Percentiles rank a stretch among this genome's conserved stretches.
Evolutionary conservation across 2,797 vertebrate genomes (phyloP).

Genomic region (Danio aesculapii): DNA sequence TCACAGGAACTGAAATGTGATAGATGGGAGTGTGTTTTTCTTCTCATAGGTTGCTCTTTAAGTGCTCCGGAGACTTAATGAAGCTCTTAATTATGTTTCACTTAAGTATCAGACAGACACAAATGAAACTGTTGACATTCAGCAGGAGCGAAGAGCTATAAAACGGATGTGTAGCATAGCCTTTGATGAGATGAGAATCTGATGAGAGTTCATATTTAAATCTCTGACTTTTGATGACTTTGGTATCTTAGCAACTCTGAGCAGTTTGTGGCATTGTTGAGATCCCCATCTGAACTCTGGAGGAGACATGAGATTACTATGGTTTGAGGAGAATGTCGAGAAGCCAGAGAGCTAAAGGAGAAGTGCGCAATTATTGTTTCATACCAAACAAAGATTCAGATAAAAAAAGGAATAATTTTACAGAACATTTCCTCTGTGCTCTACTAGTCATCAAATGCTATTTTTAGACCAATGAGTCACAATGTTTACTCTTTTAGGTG

Average conservation of each 20-base stretch:
- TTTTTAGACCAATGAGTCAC: slow-evolving; percentile 15
- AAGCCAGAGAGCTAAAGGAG: neutral
- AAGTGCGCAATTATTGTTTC: neutral
- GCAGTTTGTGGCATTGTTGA: slow-evolving; percentile 19
- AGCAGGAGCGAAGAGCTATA: slow-evolving; percentile 9
- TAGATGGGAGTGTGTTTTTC: neutral
- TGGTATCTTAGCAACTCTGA: slow-evolving; percentile 31
- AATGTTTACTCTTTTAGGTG: neutral
- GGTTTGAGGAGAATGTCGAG: neutral
- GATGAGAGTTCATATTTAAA: slow-evolving; percentile 32
- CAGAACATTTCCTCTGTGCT: neutral
- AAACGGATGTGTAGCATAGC: slow-evolving; percentile 12
- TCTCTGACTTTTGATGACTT: slow-evolving; percentile 29
- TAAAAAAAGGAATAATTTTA: neutral
- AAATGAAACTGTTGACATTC: slow-evolving; percentile 31
- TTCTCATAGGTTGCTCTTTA: slow-evolving; percentile 13
- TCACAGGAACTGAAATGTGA: neutral
- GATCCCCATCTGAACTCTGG: slow-evolving; percentile 3
- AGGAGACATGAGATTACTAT: slow-evolving; percentile 5
- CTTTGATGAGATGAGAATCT: slow-evolving; percentile 28
- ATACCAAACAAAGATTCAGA: neutral
- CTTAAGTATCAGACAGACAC: slow-evolving; percentile 34
- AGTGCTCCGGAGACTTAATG: neutral
- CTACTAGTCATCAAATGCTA: slow-evolving; percentile 10
- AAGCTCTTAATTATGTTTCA: slow-evolving; percentile 28